Evolutionary conservation across 2,888 invertebrate genomes (phyloP), one percentile per base, ranked within the genome.

Genomic region (Yponomeuta plumbellus): DNA sequence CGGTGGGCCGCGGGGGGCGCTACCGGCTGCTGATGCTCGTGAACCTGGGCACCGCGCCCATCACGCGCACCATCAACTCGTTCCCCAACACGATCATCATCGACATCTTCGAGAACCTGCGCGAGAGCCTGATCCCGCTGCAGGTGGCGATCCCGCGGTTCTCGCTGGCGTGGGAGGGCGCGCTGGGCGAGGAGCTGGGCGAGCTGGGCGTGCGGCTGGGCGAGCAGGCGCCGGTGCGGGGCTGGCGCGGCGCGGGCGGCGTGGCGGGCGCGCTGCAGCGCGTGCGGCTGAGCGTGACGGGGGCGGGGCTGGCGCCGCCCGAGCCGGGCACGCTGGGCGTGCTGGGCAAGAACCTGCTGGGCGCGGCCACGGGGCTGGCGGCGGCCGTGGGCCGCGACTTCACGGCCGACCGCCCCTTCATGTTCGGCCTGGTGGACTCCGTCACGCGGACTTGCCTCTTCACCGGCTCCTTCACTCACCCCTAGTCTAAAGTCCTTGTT

Each of bases 321-420:
- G 67, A 62, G 11, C 2, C 11, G 23, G 69, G 71, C 2, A 61
- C 68, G 20, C 68, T 62, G 63, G 56, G 34, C 13, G 17, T 20
- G 34, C n/a, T 77, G 73, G 70, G 70, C 72, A 34, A 2, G n/a
- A 11, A 4, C 34, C 26, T 44, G 71, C 74, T 44, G 44, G 17
- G 44, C 70, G 79, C 80, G 67, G 74, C 73, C 71, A 80, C 80
- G 2, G 80, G 79, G 61, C 79, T 73, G 69, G 77, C 76, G 52
- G 80, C 78, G 71, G 34, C 65, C 11, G 26, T 65, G 26, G 65
- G 65, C 5, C 65, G 58, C 26, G 58, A 58, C 56, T 56, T 79
- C 78, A 58, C 64, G 63, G 59, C 67, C 66, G 66, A 56, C 39
- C 23, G 57, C 56, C 57, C 58, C 26, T 65, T 58, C 39, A 34